Evolutionary conservation across 2,113 vertebrate genomes (phyloP).

Genomic region (Mohoua ochrocephala): DNA sequence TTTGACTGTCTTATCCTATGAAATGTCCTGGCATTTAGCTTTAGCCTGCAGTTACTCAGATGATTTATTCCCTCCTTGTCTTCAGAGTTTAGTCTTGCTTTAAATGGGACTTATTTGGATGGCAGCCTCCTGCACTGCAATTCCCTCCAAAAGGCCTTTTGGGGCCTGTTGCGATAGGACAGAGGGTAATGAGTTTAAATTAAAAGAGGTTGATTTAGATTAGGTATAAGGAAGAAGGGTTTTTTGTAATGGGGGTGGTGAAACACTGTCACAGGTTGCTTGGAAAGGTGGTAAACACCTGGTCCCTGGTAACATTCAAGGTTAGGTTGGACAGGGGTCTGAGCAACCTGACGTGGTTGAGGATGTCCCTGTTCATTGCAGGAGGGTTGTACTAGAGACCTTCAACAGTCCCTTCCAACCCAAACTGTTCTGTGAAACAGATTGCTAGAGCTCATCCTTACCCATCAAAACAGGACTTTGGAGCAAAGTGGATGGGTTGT

Average conservation of each 20-base stretch:
- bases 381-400: background rate
- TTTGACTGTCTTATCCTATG: background rate
- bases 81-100: conserved; percentile 22
- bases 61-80: conserved; percentile 10
- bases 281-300: background rate
- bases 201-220: background rate
- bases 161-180: background rate
- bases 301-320: background rate
- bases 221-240: background rate
- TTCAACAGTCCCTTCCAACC: background rate
- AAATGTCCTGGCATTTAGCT: background rate
- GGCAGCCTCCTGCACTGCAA: background rate
- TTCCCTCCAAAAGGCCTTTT: background rate
- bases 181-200: background rate
- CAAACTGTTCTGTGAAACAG: background rate
- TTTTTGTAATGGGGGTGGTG: background rate
- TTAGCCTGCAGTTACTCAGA: background rate
- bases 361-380: background rate
- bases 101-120: background rate
- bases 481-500: background rate
- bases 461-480: background rate
- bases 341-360: background rate
- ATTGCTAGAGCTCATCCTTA: background rate
- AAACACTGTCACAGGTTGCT: background rate
- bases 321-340: background rate